Conservation (phyloP, 2,888 invertebrate species). For the Loripinus fragilis region DNA sequence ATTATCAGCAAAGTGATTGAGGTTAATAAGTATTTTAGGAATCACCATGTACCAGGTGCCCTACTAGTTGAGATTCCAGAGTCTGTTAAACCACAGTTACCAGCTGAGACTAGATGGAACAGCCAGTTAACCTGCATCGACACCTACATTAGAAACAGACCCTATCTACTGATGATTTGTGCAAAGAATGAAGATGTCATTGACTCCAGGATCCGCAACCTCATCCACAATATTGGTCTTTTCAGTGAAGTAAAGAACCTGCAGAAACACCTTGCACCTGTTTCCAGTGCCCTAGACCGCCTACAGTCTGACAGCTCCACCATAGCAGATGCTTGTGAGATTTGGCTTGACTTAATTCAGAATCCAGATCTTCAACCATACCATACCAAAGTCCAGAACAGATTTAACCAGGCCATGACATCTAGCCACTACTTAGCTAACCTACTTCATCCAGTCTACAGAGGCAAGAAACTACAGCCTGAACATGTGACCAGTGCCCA, state of each 20-base stretch:
- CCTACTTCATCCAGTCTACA: slow-evolving; percentile 47
- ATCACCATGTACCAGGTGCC: slow-evolving; percentile 36
- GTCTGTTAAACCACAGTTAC: slow-evolving; percentile 36
- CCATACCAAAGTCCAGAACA: slow-evolving; percentile 10
- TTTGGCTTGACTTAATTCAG: slow-evolving; percentile 26
- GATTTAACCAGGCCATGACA: slow-evolving; percentile 47
- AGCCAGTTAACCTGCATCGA: slow-evolving; percentile 31
- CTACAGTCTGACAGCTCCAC: slow-evolving; percentile 36
- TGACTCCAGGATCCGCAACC: slow-evolving; percentile 32
- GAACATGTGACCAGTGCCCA: slow-evolving; percentile 35
- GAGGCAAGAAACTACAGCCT: slow-evolving; percentile 35
- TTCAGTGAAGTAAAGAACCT: slow-evolving; percentile 44
- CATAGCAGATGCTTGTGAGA: slow-evolving; percentile 45
- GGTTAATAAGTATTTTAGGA: slow-evolving; percentile 47
- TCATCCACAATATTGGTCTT: slow-evolving; percentile 45
- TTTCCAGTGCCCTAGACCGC: slow-evolving; percentile 26
- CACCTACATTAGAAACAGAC: slow-evolving; percentile 33
- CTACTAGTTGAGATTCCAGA: slow-evolving; percentile 24
- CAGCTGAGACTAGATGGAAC: no score
- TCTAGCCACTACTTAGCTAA: slow-evolving; percentile 45
- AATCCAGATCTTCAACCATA: slow-evolving; percentile 27
- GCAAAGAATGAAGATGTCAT: slow-evolving; percentile 45
- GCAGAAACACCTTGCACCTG: slow-evolving; percentile 28
- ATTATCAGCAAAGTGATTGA: slow-evolving; percentile 38
- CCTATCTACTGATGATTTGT: slow-evolving; percentile 33